Evolutionary conservation across 2,113 vertebrate species (phyloP), one percentile per base, ranked within the genome.

Genomic region (Phylloscopus trochilus): DNA sequence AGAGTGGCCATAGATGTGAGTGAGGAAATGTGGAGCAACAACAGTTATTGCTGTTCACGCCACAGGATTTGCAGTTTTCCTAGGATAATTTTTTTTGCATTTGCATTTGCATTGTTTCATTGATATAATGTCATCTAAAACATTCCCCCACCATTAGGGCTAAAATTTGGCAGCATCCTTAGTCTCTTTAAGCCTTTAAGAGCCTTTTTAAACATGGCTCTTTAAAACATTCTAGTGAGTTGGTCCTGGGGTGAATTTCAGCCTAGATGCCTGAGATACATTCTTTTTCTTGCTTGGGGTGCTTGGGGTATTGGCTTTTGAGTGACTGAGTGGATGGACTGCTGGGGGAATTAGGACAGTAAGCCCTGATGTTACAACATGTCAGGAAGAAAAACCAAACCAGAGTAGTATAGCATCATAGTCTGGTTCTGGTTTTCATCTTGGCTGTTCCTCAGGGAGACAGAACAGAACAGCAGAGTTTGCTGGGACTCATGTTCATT

Each of bases 391-490:
- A 95, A 92, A 91, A 64, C 73, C 41, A 60, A 90, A 55, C 26
- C 41, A 60, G 49, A 83, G 13, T 31, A 69, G 27, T 30, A 41
- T 6, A 92, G 24, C 63, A 66, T 83, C 19, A 33, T 52, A 69
- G 4, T 53, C 51, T 92, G 84, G n/a, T 90, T 95, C 94, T 95
- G 94, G 26, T 85, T 97, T 91, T 91, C 59, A 26, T 96, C 87
- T 83, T 87, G 41, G 59, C 47, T 77, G 10, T 53, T 91, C 46
- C 63, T 89, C 20, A 27, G 68, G 21, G 26, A 76, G 52, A 80
- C 27, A 49, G 28, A 80, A 33, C 31, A 64, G 49, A 90, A 69
- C 14, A 95, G n/a, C 78, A 83, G 56, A 89, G 15, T 69, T 81
- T 91, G 11, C 75, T 88, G 78, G 75, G 74, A 70, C 51, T 35